A percentile compares a stretch with the other conserved stretches of the same genome.
Conservation (phyloP, 1,140 invertebrate species). For the Drosophila grimshawi region DNA sequence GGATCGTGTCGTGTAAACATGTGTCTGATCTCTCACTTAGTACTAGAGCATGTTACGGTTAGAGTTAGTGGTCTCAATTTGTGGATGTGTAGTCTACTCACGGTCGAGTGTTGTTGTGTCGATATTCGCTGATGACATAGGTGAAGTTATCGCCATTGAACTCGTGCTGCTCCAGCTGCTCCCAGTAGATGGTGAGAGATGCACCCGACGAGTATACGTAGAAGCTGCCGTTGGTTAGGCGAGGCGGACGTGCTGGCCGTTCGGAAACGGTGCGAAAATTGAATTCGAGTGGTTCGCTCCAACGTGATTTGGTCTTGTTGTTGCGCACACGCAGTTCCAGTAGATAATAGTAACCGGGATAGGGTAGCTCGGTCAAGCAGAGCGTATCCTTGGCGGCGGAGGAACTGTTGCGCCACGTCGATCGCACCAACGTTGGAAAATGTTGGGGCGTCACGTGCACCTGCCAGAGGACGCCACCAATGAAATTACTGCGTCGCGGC, state of each 20-base stretch:
- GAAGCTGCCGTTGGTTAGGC: slow-evolving; percentile 68
- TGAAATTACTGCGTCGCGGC: slow-evolving; percentile 64
- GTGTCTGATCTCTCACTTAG: no score
- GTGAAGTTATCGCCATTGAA: slow-evolving; percentile 58
- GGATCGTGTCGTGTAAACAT: no score
- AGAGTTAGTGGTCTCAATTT: not conserved
- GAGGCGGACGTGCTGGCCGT: slow-evolving; percentile 58
- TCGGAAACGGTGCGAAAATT: slow-evolving; percentile 52
- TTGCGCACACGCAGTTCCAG: slow-evolving; percentile 66
- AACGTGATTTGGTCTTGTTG: slow-evolving; percentile 62
- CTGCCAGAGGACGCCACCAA: slow-evolving; percentile 55
- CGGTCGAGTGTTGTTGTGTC: slow-evolving; percentile 46
- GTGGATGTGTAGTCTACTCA: slow-evolving; percentile 40
- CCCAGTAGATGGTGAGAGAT: slow-evolving; percentile 65
- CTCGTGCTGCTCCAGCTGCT: slow-evolving; percentile 60
- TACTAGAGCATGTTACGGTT: no score
- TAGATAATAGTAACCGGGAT: slow-evolving; percentile 60
- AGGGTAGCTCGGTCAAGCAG: slow-evolving; percentile 65
- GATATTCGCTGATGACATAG: slow-evolving; percentile 65
- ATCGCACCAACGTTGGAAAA: slow-evolving; percentile 34
- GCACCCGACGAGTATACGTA: slow-evolving; percentile 64
- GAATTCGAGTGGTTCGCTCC: slow-evolving; percentile 58
- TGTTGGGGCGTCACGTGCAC: slow-evolving; percentile 56
- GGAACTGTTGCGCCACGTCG: slow-evolving; percentile 60
- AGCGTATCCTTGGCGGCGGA: slow-evolving; percentile 46